Percentiles rank a stretch among this genome's conserved stretches.
Evolutionary conservation across 2,797 vertebrate species (phyloP).

Genomic region (Poecilia wingei): DNA sequence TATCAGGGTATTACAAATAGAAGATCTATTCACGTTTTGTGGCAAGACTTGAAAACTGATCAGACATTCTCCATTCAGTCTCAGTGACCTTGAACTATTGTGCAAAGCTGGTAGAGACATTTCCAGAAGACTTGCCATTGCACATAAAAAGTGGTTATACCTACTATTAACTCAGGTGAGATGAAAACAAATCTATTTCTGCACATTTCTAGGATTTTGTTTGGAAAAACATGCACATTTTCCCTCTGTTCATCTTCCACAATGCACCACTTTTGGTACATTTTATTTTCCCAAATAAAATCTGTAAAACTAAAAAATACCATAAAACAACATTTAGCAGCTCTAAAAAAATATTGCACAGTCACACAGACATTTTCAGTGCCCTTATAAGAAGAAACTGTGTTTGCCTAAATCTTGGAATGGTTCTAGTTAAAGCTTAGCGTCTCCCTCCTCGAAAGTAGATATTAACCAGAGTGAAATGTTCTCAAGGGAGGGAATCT

Average conservation of each 20-base stretch:
- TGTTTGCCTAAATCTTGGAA: slow-evolving; percentile 39
- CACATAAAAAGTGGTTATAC: neutral
- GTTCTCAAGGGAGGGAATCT: slow-evolving; percentile 43
- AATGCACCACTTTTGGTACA: neutral
- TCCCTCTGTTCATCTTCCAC: neutral
- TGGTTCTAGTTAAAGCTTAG: slow-evolving; percentile 39
- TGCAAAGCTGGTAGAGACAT: neutral
- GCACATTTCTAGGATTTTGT: neutral
- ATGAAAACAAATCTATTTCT: neutral
- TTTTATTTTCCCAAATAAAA: neutral
- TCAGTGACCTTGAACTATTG: neutral
- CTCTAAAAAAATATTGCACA: slow-evolving; percentile 18
- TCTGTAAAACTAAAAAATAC: neutral
- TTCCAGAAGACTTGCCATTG: neutral
- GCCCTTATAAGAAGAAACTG: slow-evolving; percentile 30
- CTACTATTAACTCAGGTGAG: neutral
- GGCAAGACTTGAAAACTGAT: neutral
- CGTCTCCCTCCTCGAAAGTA: slow-evolving; percentile 29
- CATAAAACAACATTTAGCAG: slow-evolving; percentile 20
- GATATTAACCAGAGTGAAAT: slow-evolving; percentile 45
- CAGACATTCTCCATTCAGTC: neutral
- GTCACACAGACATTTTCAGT: slow-evolving; percentile 28
- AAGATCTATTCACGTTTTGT: neutral
- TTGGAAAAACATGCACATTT: neutral
- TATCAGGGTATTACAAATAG: neutral